Conservation (phyloP, 2,888 invertebrate genomes). For the Morpho achilles region DNA sequence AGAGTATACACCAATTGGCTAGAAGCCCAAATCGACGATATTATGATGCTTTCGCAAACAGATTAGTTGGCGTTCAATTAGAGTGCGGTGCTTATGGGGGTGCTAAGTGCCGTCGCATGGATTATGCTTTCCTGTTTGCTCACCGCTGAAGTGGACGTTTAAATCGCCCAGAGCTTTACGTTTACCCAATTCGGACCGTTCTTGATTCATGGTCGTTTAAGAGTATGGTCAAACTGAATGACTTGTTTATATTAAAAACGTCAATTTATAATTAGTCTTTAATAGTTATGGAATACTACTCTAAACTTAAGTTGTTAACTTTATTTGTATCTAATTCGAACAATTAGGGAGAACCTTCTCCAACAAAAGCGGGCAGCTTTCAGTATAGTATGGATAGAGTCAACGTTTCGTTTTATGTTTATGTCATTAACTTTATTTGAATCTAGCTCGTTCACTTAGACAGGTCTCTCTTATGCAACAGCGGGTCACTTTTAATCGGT, state of each 20-base stretch:
- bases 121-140: conserved; percentile 20
- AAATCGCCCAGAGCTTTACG: conserved; percentile 40
- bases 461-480: no score
- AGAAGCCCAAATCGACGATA: conserved; percentile 5
- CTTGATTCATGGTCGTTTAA: conserved; percentile 12
- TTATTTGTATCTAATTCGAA: no score
- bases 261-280: no score
- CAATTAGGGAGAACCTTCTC: no score
- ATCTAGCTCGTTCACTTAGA: no score
- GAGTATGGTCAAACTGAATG: neutral
- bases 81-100: conserved; percentile 13
- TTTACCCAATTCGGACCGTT: conserved; percentile 61
- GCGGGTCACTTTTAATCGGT: no score
- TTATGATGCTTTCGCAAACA: conserved; percentile 11
- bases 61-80: conserved; percentile 14
- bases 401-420: no score
- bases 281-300: no score
- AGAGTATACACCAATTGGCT: neutral
- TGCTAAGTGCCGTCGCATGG: conserved; percentile 45
- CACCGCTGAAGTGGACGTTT: conserved; percentile 65
- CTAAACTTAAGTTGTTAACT: no score
- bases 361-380: no score
- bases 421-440: no score
- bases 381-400: no score
- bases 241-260: neutral